Evolutionary conservation across 92 coral and sea anemone species (phyloP), one percentile per base, ranked within the genome.

Genomic region (Chrysogorgia sp.): DNA sequence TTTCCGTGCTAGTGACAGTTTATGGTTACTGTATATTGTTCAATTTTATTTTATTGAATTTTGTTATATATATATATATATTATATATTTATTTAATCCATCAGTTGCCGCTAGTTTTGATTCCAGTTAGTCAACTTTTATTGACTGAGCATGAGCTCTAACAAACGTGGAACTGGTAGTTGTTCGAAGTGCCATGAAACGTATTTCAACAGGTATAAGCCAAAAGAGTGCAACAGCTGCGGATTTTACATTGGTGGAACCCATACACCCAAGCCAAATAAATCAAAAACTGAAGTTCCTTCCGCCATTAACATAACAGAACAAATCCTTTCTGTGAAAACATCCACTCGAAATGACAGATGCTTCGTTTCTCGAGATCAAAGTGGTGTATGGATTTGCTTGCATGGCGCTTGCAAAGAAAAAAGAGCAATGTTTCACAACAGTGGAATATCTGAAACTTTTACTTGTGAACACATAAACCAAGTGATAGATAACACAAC

Each of bases 361-460:
- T 63, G 70, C 33, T 63, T 63, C 33, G 70, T 63, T 63, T 63
- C 40, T 20, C 70, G 70, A 1, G 45, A 63, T 3, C 26, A 63
- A 35, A 35, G 70, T 12, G 8, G 29, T 3, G n/a, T n/a, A n/a
- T 63, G 70, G 70, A 63, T 59, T 8, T 59, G 66, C 66, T 30
- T 21, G 7, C 37, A 63, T 1, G 40, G 33, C 24, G 7, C 40
- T 1, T 63, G 70, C 45, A 63, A 63, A 35, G 35, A 63, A 12
- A 63, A 41, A 29, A 63, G 70, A 23, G 70, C 70, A 23, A 35
- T 63, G 40, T 63, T 43, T 9, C 50, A 43, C 9, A 43, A 43
- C 50, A 43, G 10, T 43, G 50, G 50, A 43, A 17, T 8, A 9
- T 9, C 17, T 43, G 17, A 43, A 8, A 43, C 9, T 9, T 43